Base-by-base conservation (phyloP, 2,888 invertebrate genomes). In the Cataglyphis albicans region DNA sequence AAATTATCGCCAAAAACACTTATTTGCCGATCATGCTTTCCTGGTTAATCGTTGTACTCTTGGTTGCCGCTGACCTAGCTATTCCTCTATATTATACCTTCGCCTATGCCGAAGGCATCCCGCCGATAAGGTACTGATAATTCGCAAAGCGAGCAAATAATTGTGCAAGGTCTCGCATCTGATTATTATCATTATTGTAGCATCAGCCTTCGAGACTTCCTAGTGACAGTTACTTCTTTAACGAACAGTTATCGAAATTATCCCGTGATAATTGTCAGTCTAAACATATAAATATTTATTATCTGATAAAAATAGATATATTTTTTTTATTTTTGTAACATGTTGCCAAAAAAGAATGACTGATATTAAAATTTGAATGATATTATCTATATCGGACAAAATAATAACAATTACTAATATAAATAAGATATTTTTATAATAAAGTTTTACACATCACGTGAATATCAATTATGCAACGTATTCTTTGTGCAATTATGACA, bases 31-130 rank as follows among this genome's bases (percentile, higher is more conserved):
- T 95, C 35, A 88, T 94, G 59, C 89, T 95, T n/a, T 95, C 95
- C 3, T 93, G 95, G 74, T 25, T 94, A 52, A 93, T 94, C 74
- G 93, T 95, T 85, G 85, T 93, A 7, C 82, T 95, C n/a, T 89
- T 95, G 10, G 94, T 95, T 75, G 86, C 95, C 92, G 92, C 95
- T 95, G 97, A 98, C 94, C 94, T 97, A 35, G 95, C 96, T 1
- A 94, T 97, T 18, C 96, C 97, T 38, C 95, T 97, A 75, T 97
- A 96, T 93, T 97, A 97, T 90, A 95, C 95, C 1, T 94, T 95
- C 44, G 84, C 81, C 44, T 87, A 85, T 44, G 85, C 85, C 75
- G 92, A 93, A 81, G 87, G 90, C 61, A 86, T 86, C 75, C 90
- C 91, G 41, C 88, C 92, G 81, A 93, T 93, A 92, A 94, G 94